Percentiles rank a stretch among this genome's conserved stretches.
These are phyloP conservation scores for Gymnogyps californianus DNA, from an alignment of 2,113 vertebrate species.

Conservation along the genomic window DNA sequence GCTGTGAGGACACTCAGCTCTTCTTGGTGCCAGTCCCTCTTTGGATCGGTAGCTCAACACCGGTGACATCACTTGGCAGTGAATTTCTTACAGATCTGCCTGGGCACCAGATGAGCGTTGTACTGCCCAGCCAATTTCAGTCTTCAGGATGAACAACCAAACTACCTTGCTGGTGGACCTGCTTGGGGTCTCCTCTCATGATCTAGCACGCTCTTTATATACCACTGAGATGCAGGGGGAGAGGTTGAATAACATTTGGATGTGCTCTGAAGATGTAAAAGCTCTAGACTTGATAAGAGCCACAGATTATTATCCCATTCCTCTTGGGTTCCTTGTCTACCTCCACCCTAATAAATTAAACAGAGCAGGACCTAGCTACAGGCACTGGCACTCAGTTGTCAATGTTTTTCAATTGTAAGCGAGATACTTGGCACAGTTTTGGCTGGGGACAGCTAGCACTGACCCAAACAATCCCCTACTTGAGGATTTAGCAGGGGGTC, in stretches of 20 bases:
- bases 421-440: not conserved
- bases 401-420: not conserved
- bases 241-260: not conserved
- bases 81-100: not conserved
- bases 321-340: not conserved
- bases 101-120: not conserved
- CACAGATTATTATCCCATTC: not conserved
- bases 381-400: not conserved
- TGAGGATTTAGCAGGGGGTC: not conserved
- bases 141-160: not conserved
- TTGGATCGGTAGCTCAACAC: slow-evolving; percentile 15
- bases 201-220: not conserved
- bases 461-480: not conserved
- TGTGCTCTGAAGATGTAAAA: not conserved
- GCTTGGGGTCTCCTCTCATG: not conserved
- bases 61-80: slow-evolving; percentile 4
- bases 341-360: not conserved
- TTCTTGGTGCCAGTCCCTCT: not conserved
- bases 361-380: not conserved
- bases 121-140: not conserved
- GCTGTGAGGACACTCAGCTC: not conserved
- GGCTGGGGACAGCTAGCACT: not conserved
- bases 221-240: not conserved
- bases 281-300: not conserved
- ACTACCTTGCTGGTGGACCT: not conserved